Evolutionary conservation across 2,113 vertebrate genomes (phyloP), one percentile per base, ranked within the genome.

Genomic region (Corythoichthys intestinalis): DNA sequence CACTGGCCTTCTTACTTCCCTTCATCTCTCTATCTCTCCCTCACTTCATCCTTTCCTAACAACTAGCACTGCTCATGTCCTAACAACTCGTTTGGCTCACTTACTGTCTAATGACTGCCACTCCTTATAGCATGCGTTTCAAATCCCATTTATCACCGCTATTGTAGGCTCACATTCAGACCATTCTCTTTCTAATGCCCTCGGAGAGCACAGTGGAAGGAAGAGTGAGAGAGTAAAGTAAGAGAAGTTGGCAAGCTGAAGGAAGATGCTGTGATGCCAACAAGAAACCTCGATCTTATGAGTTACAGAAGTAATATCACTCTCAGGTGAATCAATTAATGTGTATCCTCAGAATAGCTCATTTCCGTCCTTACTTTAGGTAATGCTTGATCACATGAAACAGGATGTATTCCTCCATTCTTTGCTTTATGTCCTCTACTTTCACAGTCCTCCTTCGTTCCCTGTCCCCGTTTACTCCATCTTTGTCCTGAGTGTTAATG

Each of bases 31-130:
- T 76, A 79, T 86, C 80, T 78, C 81, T 83, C 78, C 71, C 74
- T 86, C 79, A 65, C 83, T 85, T 84, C 76, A 83, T 87, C 77
- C 83, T 72, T 76, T 85, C 82, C 85, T 90, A 90, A 90, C 83
- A 82, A 91, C 88, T 80, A 82, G 81, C 76, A 77, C 79, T 72
- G 84, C 83, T 89, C 84, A 87, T 88, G 89, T 90, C 86, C 89
- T 90, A 90, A 90, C 89, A 89, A 90, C 87, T 90, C 72, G 86
- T 86, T 85, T 86, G 89, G 86, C 87, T 90, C 89, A 90, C 89
- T 90, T 90, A 90, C 89, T 83, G 87, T 88, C 87, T 90, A 90
- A 89, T 90, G 89, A 87, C 84, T 88, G 86, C 84, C 87, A 84
- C 86, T 88, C 86, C 88, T 89, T 86, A 89, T 86, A 81, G 78